phyloP scores from a whole-genome alignment of 1,140 invertebrate species.

The Subanguina moxae region DNA sequence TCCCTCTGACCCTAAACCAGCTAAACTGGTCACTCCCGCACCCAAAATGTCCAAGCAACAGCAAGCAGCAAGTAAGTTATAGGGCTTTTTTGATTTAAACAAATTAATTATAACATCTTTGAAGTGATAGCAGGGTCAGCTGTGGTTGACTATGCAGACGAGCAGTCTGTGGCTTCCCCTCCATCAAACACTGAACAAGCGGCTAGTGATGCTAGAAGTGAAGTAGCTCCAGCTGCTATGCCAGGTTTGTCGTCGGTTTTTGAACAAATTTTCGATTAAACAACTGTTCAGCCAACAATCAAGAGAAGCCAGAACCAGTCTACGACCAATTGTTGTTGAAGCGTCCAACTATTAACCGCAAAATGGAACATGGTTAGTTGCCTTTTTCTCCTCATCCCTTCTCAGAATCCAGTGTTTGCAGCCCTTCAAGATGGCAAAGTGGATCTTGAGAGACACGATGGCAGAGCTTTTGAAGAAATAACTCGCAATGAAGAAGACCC shows the following conservation, averaged over 20 bases:
- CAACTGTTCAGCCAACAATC: background rate
- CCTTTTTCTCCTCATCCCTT: too few relatives aligned
- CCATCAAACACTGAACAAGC: background rate
- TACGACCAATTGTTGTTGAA: background rate
- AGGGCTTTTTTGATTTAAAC: background rate
- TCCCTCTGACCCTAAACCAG: conserved; percentile 45
- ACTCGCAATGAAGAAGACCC: background rate
- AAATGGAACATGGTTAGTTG: background rate
- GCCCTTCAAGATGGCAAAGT: background rate
- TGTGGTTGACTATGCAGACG: background rate
- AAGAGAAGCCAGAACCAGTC: background rate
- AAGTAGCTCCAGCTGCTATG: background rate
- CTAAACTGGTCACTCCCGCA: conserved; percentile 22
- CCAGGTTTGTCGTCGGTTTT: background rate
- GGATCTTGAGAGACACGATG: background rate
- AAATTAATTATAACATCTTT: background rate
- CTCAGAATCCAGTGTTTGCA: background rate
- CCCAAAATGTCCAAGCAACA: conserved; percentile 3
- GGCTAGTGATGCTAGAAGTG: too few relatives aligned
- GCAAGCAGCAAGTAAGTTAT: background rate
- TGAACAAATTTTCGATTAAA: background rate
- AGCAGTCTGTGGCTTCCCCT: background rate
- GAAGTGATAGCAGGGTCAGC: background rate
- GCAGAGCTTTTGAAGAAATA: background rate
- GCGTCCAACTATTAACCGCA: background rate